phyloP scores from a whole-genome alignment of 2,797 vertebrate genomes.

The Gymnopithys bicolor region DNA sequence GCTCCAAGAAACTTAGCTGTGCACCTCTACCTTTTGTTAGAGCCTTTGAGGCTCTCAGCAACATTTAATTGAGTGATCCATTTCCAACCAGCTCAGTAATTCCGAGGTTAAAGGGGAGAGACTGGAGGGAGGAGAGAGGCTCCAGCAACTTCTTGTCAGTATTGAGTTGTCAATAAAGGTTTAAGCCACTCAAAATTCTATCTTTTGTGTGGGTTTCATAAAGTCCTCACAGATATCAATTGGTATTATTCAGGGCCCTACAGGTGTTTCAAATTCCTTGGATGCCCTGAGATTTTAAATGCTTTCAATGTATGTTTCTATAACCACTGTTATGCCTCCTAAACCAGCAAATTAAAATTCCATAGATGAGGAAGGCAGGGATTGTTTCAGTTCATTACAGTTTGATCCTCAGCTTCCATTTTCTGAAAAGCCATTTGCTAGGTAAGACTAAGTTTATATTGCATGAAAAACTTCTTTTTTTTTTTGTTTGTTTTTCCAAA shows the following conservation, averaged over 20 bases:
- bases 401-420: not conserved
- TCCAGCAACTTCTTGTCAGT: not conserved
- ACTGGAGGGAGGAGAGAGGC: not conserved
- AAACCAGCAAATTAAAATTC: slow-evolving; percentile 44
- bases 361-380: not conserved
- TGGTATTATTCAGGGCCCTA: slow-evolving; percentile 30
- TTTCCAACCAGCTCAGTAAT: not conserved
- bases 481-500: not conserved
- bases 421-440: slow-evolving; percentile 3
- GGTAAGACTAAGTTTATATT: not conserved
- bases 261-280: slow-evolving; percentile 37
- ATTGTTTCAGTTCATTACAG: not conserved
- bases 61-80: not conserved
- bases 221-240: slow-evolving; percentile 35
- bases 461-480: not conserved
- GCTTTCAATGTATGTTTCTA: not conserved
- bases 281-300: not conserved
- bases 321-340: not conserved
- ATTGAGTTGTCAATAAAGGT: slow-evolving; percentile 37
- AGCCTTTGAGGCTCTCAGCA: not conserved
- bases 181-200: slow-evolving; percentile 49
- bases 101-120: slow-evolving; percentile 16
- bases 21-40: not conserved
- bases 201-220: slow-evolving; percentile 48
- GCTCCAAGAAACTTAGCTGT: not conserved